These are phyloP conservation scores for Argopecten irradians DNA, from an alignment of 1,140 invertebrate species.

Conservation along the genomic window DNA sequence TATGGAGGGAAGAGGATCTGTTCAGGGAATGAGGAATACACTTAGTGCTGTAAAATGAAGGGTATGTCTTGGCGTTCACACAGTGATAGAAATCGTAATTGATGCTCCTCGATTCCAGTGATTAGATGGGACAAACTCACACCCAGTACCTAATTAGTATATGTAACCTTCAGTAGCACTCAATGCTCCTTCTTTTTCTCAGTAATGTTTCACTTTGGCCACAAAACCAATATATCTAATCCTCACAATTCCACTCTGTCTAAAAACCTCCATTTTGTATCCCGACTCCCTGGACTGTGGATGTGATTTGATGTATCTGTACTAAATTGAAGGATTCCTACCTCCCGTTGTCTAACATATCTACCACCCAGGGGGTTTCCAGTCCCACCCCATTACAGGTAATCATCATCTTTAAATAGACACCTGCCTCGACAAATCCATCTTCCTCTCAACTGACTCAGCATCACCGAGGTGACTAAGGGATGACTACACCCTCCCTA, in stretches of 20 bases:
- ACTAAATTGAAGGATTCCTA: not conserved
- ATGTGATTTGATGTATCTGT: not conserved
- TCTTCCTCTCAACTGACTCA: not conserved
- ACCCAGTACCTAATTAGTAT: not conserved
- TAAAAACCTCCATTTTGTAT: too few relatives aligned
- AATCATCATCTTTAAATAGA: not conserved
- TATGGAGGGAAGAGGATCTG: not conserved
- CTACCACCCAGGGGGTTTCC: not conserved
- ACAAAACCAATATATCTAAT: too few relatives aligned
- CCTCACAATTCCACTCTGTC: too few relatives aligned
- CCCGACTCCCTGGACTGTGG: not conserved
- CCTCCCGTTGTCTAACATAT: not conserved
- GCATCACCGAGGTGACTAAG: not conserved
- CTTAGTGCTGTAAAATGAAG: not conserved
- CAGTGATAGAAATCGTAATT: constrained; percentile 15
- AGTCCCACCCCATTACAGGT: not conserved
- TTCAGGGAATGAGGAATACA: too few relatives aligned
- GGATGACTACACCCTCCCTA: not conserved
- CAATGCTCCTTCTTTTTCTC: not conserved
- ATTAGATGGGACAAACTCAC: not conserved
- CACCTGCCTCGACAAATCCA: not conserved
- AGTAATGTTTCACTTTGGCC: too few relatives aligned
- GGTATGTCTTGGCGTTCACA: not conserved
- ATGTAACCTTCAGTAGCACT: not conserved
- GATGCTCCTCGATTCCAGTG: not conserved